A percentile compares a stretch with the other conserved stretches of the same genome.
phyloP scores from a whole-genome alignment of 2,797 vertebrate species.

The Lacerta bilineata region DNA sequence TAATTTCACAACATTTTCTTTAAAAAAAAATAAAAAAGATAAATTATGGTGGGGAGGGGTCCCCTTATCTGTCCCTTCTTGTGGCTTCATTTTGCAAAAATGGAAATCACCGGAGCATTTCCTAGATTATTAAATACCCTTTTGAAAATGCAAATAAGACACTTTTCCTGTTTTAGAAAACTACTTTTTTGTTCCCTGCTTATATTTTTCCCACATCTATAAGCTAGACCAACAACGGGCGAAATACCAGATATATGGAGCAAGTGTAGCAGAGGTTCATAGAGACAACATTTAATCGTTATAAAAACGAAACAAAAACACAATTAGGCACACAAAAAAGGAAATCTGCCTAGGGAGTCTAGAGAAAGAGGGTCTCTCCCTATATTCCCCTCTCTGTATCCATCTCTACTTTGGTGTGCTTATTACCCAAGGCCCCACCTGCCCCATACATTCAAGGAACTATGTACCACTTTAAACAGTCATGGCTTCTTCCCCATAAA shows the following conservation, averaged over 20 bases:
- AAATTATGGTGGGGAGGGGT: background rate
- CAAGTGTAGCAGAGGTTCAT: background rate
- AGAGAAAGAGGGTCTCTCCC: background rate
- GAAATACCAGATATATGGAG: background rate
- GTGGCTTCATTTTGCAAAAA: background rate
- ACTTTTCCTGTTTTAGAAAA: background rate
- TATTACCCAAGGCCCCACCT: background rate
- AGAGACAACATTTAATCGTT: background rate
- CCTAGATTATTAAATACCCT: background rate
- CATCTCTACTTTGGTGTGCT: background rate
- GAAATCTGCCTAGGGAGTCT: background rate
- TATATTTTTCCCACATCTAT: background rate
- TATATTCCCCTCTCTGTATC: too few relatives aligned
- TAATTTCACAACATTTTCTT: background rate
- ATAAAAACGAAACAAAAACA: background rate
- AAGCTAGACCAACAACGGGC: background rate
- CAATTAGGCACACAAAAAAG: background rate
- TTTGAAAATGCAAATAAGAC: background rate
- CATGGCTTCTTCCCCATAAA: too few relatives aligned
- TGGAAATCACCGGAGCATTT: background rate
- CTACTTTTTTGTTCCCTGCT: background rate
- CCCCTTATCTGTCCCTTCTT: background rate
- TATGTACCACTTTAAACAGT: too few relatives aligned
- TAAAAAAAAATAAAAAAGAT: conserved; percentile 11
- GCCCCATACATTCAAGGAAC: too few relatives aligned